A percentile compares a stretch with the other conserved stretches of the same genome.
Conservation (phyloP, 2,113 vertebrate species). For the Callipepla californica region DNA sequence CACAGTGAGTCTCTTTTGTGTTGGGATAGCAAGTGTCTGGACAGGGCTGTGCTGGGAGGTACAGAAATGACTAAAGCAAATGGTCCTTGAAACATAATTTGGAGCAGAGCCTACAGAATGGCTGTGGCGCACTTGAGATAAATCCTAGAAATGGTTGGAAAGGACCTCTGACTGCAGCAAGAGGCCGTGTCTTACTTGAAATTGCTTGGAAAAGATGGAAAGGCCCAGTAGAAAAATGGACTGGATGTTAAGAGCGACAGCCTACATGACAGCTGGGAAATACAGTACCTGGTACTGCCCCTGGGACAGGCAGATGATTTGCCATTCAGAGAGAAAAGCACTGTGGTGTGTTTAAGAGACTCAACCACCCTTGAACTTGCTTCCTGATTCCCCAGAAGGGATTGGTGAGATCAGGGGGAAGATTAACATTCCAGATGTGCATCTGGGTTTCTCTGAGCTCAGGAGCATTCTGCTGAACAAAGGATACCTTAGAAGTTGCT, state of each 20-base stretch:
- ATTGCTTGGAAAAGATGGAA: not conserved
- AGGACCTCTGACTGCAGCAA: not conserved
- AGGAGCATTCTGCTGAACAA: not conserved
- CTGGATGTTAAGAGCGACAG: not conserved
- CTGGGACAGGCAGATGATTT: not conserved
- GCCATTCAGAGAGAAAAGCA: not conserved
- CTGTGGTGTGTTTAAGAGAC: not conserved
- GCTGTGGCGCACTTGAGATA: slow-evolving; percentile 15
- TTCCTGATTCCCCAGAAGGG: not conserved
- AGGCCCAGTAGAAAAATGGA: not conserved
- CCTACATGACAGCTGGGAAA: not conserved
- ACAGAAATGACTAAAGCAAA: slow-evolving; percentile 54
- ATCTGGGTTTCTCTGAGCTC: not conserved
- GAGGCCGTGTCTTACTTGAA: not conserved
- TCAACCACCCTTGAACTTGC: not conserved
- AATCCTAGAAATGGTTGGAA: slow-evolving; percentile 57
- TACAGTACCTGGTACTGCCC: not conserved
- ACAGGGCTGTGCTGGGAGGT: slow-evolving; percentile 19
- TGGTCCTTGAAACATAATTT: slow-evolving; percentile 51
- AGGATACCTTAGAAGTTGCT: not conserved
- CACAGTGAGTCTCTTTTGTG: not conserved
- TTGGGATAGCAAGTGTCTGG: slow-evolving; percentile 35
- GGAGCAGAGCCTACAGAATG: not conserved
- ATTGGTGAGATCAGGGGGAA: not conserved
- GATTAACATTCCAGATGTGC: not conserved